A percentile compares a stretch with the other conserved stretches of the same genome.
Conservation (phyloP, 2,113 vertebrate genomes). For the Piaya cayana region DNA sequence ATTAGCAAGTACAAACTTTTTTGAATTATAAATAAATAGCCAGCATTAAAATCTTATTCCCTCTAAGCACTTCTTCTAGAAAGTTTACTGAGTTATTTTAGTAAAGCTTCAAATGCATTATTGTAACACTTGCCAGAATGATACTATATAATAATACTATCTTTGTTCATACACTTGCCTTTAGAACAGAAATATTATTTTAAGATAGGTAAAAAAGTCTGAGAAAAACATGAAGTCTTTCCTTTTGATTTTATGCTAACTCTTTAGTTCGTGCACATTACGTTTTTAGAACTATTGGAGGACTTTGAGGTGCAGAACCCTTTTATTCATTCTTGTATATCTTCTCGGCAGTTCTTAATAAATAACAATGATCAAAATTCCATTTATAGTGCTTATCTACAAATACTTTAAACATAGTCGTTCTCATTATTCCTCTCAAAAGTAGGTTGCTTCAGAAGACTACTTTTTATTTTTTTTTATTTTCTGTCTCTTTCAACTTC, state of each 20-base stretch:
- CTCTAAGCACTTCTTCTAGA: neutral
- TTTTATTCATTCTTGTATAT: neutral
- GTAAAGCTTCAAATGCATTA: neutral
- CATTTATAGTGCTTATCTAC: neutral
- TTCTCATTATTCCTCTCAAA: neutral
- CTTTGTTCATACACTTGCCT: neutral
- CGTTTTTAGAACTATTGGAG: neutral
- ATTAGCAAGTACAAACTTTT: neutral
- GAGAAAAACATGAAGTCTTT: neutral
- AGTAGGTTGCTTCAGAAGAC: fast-evolving
- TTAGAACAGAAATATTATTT: neutral
- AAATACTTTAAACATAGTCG: neutral
- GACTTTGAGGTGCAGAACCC: fast-evolving
- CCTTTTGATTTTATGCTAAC: neutral
- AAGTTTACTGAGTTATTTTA: neutral
- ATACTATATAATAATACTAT: neutral
- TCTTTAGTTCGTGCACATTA: neutral
- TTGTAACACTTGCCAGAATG: neutral
- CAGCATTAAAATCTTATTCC: neutral
- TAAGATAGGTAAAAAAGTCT: neutral
- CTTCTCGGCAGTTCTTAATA: neutral
- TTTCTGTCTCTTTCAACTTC: neutral
- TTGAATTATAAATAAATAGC: neutral
- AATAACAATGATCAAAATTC: neutral
- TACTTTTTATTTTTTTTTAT: neutral